phyloP scores from a whole-genome alignment of 2,888 invertebrate species.

The Exocentrus adspersus region DNA sequence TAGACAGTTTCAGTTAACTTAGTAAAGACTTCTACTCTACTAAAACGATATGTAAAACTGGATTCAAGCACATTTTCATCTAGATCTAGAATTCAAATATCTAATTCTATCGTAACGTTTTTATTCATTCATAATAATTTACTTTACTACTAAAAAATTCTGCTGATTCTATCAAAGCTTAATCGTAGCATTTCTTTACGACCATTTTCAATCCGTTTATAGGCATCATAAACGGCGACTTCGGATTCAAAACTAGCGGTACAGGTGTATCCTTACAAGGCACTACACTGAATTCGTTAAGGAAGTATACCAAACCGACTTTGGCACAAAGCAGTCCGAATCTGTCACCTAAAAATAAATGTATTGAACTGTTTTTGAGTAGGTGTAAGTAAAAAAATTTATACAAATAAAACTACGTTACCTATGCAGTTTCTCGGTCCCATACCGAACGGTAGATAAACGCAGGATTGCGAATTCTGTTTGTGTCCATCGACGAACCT shows the following conservation, averaged over 20 bases:
- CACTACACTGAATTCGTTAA: constrained; percentile 54
- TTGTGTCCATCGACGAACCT: constrained; percentile 59
- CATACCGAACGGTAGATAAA: constrained; percentile 58
- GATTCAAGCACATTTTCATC: no score
- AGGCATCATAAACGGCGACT: constrained; percentile 55
- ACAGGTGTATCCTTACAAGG: constrained; percentile 51
- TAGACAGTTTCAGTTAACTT: no score
- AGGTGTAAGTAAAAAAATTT: background rate
- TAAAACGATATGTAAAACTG: no score
- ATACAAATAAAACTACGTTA: constrained; percentile 38
- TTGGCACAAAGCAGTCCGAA: constrained; percentile 59
- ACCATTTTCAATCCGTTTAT: constrained; percentile 53
- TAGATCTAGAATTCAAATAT: no score
- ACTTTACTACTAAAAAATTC: no score
- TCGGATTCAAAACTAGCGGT: constrained; percentile 53
- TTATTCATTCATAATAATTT: no score
- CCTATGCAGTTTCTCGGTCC: constrained; percentile 60
- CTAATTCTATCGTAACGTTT: no score
- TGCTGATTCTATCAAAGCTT: no score
- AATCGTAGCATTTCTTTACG: constrained; percentile 48
- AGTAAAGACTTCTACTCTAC: no score
- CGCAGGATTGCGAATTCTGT: constrained; percentile 43
- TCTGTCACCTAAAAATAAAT: constrained; percentile 55
- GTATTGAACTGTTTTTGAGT: background rate
- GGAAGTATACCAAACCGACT: constrained; percentile 55